Evolutionary conservation across 2,888 invertebrate genomes (phyloP).

Genomic region (Nomada lathburiana): DNA sequence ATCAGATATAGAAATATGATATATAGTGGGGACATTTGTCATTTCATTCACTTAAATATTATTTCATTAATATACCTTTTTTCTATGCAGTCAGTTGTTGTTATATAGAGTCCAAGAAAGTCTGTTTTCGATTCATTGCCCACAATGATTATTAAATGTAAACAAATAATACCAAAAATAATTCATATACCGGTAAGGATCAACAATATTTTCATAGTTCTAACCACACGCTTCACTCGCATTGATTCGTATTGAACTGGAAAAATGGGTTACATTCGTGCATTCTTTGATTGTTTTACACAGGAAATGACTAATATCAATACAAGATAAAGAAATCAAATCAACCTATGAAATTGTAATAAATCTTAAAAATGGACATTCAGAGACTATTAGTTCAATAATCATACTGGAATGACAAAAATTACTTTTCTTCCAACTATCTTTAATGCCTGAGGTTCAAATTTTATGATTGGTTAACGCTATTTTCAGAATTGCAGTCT

Average conservation of each 20-base stretch:
- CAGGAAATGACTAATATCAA: conserved; percentile 15
- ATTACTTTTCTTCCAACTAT: not conserved
- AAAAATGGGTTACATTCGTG: conserved; percentile 13
- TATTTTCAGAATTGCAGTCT: not conserved
- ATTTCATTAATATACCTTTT: conserved; percentile 32
- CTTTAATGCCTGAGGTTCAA: not conserved
- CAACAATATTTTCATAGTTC: conserved; percentile 20
- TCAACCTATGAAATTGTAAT: not conserved
- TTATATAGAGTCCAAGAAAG: conserved; percentile 19
- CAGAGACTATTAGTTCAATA: not conserved
- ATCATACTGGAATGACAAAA: not conserved
- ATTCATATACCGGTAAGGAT: conserved; percentile 7
- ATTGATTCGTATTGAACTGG: conserved; percentile 26
- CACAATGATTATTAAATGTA: conserved; percentile 12
- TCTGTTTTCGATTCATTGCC: conserved; percentile 24
- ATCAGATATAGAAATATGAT: not conserved
- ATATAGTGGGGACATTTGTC: not conserved
- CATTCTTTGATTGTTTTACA: conserved; percentile 26
- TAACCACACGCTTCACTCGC: not conserved
- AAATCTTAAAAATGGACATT: conserved; percentile 4
- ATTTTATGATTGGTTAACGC: not conserved
- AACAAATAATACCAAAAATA: conserved; percentile 4
- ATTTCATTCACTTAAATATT: not conserved
- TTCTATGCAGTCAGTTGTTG: conserved; percentile 9
- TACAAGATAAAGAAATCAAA: conserved; percentile 23